Conservation (phyloP, 2,113 vertebrate species). For the Podarcis muralis region DNA sequence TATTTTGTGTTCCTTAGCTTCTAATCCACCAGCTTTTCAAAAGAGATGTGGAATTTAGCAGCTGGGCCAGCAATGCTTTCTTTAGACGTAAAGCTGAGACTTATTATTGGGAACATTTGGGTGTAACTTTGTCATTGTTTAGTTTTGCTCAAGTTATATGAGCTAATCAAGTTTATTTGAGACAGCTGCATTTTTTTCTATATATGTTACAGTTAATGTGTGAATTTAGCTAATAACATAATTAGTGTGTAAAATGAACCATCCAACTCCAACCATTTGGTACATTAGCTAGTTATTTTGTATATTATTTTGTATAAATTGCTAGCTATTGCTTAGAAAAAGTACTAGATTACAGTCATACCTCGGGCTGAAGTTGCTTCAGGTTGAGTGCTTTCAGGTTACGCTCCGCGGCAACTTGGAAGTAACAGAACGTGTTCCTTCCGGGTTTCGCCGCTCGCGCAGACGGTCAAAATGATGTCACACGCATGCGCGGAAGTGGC, state of each 20-base stretch:
- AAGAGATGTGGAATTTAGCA: neutral
- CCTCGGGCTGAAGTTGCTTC: too few relatives aligned
- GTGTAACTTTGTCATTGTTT: neutral
- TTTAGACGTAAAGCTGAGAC: neutral
- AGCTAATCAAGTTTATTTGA: neutral
- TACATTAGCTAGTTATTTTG: neutral
- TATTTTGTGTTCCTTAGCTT: neutral
- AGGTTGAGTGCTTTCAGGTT: too few relatives aligned
- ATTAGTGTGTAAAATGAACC: neutral
- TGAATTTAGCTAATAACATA: neutral
- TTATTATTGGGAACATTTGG: neutral
- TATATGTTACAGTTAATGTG: neutral
- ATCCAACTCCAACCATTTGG: neutral
- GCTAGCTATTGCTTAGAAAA: neutral
- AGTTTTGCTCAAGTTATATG: neutral
- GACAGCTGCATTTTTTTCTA: neutral
- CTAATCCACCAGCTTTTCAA: conserved; percentile 14
- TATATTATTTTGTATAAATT: neutral
- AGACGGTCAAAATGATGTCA: too few relatives aligned
- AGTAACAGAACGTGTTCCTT: too few relatives aligned
- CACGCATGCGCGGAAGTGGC: too few relatives aligned
- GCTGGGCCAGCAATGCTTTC: neutral
- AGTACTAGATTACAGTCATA: neutral
- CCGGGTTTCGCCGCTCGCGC: too few relatives aligned
- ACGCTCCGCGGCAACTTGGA: too few relatives aligned